Evolutionary conservation across 2,888 invertebrate species (phyloP), one percentile per base, ranked within the genome.

Genomic region (Perizoma affinitatum): DNA sequence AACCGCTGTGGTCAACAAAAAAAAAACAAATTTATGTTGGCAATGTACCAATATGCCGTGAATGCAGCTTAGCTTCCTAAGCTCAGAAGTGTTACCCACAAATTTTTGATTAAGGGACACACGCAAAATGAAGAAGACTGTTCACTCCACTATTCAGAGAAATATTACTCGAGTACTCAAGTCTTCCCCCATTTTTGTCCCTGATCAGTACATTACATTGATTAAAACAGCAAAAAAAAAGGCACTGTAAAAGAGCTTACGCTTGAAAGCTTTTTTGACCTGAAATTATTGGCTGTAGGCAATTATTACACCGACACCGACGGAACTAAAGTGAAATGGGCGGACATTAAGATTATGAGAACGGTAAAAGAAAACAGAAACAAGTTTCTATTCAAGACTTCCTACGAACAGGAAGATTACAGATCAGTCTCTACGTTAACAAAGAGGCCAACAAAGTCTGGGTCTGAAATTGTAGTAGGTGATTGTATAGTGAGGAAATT

Each of bases 131-230:
- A 59, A 33, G 59, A 52, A 35, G 54, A 59, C 50, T 10, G 50
- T 46, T 33, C 54, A 54, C 35, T 54, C 54, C 40, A 40, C 33
- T 38, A 51, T 57, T 51, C 46, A 57, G 51, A 51, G 57, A 38
- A 50, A 59, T 38, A 59, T 59, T 33, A 42, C 54, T 38, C 36
- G 50, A 54, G 54, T 50, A 47, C 59, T 59, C 4, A 58, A 58
- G 41, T 59, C 50, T 50, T 54, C 54, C n/a, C 59, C 59, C n/a
- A 59, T 54, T 46, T 77, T 66, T 69, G 65, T 69, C 9, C 74
- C 76, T 44, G 67, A 65, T 46, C 70, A 76, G 63, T 75, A 78
- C 55, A 70, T 76, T 55, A 70, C 72, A 50, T 63, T 76, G 47
- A 68, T 68, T 44, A 69, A 61, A 58, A 53, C 47, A 7, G 54